These are phyloP conservation scores for Acyrthosiphon pisum DNA, from an alignment of 1,140 invertebrate genomes.

Conservation along the genomic window DNA sequence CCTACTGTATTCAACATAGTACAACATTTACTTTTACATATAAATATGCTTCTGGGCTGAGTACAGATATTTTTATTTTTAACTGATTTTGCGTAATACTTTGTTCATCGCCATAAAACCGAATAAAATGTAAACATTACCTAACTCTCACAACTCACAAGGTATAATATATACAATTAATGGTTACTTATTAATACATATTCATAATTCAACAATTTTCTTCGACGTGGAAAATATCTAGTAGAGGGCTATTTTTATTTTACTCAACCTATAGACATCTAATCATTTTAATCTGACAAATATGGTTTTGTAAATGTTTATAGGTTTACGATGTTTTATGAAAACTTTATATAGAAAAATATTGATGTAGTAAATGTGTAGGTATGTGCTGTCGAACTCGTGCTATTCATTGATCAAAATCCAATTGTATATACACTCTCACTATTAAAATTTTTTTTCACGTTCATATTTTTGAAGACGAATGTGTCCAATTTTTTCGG, in stretches of 20 bases:
- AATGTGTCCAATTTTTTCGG: not conserved
- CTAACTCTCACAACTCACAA: too few relatives aligned
- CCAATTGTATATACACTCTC: not conserved
- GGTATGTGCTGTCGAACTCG: not conserved
- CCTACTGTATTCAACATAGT: not conserved
- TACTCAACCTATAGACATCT: not conserved
- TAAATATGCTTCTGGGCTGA: too few relatives aligned
- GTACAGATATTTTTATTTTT: not conserved
- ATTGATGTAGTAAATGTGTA: not conserved
- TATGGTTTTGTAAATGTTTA: not conserved
- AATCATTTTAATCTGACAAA: not conserved
- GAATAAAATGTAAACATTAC: too few relatives aligned
- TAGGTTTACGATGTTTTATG: not conserved
- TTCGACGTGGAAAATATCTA: too few relatives aligned
- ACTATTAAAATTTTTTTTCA: slow-evolving; percentile 27
- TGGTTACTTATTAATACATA: too few relatives aligned
- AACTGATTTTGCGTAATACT: too few relatives aligned
- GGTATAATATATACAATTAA: too few relatives aligned
- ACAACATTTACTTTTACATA: not conserved
- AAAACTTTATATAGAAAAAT: not conserved
- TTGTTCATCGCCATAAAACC: too few relatives aligned
- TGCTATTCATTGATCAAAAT: slow-evolving; percentile 28
- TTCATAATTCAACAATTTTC: too few relatives aligned
- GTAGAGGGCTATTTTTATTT: not conserved
- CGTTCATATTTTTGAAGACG: not conserved